Evolutionary conservation across 2,797 vertebrate species (phyloP).

Genomic region (Poecilia gillii): DNA sequence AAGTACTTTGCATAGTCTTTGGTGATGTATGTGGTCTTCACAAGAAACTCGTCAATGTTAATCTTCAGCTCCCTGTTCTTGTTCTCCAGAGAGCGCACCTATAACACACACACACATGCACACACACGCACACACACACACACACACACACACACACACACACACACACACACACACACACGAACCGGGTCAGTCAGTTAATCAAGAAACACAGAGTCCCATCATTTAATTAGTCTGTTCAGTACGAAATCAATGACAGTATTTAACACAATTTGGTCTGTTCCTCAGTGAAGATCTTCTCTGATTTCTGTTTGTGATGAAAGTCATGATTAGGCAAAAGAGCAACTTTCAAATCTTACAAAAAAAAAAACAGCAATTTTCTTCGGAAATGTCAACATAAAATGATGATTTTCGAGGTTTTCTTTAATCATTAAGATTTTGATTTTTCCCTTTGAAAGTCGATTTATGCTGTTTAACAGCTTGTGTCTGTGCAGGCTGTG

Average conservation of each 20-base stretch:
- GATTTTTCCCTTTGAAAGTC: background rate
- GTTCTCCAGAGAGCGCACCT: constrained; percentile 75
- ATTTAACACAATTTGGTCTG: background rate
- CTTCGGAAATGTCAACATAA: background rate
- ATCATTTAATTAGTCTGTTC: background rate
- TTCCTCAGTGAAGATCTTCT: background rate
- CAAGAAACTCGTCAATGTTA: constrained; percentile 73
- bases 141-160: background rate
- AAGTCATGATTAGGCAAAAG: background rate
- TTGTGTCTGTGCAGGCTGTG: background rate
- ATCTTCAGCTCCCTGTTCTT: constrained; percentile 77
- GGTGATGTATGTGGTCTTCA: constrained; percentile 17
- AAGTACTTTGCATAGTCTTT: constrained; percentile 62
- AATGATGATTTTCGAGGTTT: background rate
- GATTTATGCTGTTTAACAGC: background rate
- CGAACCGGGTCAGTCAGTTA: background rate
- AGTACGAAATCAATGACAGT: background rate
- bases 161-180: background rate
- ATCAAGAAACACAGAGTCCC: background rate
- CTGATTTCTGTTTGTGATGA: background rate
- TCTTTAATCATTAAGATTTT: background rate
- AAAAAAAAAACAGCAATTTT: background rate
- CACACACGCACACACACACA: background rate
- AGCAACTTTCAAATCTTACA: background rate
- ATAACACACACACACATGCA: constrained; percentile 2